Percentiles rank a stretch among this genome's conserved stretches.
Evolutionary conservation across 2,797 vertebrate genomes (phyloP).

Genomic region (Gymnocypris eckloni): DNA sequence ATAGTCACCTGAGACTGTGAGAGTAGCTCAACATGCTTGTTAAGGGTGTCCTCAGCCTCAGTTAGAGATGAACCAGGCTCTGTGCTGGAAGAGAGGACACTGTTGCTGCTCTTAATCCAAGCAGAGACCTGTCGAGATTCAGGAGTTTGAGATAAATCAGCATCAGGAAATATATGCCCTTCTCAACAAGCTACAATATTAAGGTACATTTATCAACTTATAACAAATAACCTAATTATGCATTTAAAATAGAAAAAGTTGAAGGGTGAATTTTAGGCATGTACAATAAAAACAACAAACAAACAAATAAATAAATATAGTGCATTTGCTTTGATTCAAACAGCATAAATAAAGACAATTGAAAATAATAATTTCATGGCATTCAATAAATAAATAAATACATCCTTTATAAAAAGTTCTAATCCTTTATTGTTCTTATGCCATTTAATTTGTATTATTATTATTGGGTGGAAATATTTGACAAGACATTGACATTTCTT

Average conservation of each 20-base stretch:
- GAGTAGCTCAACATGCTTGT: slow-evolving; percentile 79
- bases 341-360: neutral
- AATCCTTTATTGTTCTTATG: neutral
- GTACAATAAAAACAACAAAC: neutral
- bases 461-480: neutral
- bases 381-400: neutral
- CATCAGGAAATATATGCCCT: neutral
- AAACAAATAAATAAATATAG: neutral
- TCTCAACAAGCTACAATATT: neutral
- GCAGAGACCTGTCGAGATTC: slow-evolving; percentile 73
- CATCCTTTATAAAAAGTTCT: neutral
- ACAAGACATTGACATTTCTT: neutral
- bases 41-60: slow-evolving; percentile 79
- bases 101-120: slow-evolving; percentile 76
- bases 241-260: neutral
- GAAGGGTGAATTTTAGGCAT: neutral
- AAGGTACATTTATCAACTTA: neutral
- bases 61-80: slow-evolving; percentile 72
- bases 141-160: neutral
- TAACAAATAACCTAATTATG: neutral
- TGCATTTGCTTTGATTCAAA: neutral
- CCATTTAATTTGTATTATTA: neutral
- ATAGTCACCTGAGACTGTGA: slow-evolving; percentile 79
- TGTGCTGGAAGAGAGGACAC: slow-evolving; percentile 68
- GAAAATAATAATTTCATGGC: neutral